Base-by-base conservation (phyloP, 2,888 invertebrate genomes). In the Magallana nippona region DNA sequence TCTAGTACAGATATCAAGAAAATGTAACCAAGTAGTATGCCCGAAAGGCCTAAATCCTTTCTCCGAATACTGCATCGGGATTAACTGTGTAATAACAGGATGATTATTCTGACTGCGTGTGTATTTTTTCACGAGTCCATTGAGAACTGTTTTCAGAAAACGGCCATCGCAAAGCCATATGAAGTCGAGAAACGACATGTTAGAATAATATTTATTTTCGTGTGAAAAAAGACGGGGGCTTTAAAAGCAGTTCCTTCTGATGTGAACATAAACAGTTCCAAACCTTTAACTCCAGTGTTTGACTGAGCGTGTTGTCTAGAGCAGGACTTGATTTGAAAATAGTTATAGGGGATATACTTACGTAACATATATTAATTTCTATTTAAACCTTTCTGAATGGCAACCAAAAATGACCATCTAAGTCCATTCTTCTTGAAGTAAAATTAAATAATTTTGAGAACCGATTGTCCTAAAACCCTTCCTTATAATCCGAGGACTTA, bases 401-500 rank as follows among this genome's bases (percentile, higher is more conserved):
- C n/a, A n/a, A n/a, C 13, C 2, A 58, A n/a, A n/a, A n/a, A n/a
- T 60, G 13, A 60, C n/a, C 60, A 60, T 17, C 11, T 60, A n/a
- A 60, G n/a, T 17, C n/a, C n/a, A n/a, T 17, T 60, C 60, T 17
- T 2, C n/a, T 8, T 17, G 17, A n/a, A 8, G 15, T 17, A 15
- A 60, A 60, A 60, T 60, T n/a, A 17, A 60, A 60, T 60, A 60
- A 60, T 60, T 60, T 60, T n/a, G 8, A 60, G 60, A 60, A 60
- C n/a, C 60, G 60, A 60, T 60, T 60, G n/a, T 60, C 60, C n/a
- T 60, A 17, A 60, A 5, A 60, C 13, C 60, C n/a, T 60, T 60
- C 60, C 60, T 60, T n/a, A 8, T 60, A 60, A 60, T 60, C 60
- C 60, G 0, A 2, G 60, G 60, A 60, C n/a, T n/a, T n/a, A 60